Base-by-base conservation (phyloP, 2,888 invertebrate species). In the Gasteruption jaculator region DNA sequence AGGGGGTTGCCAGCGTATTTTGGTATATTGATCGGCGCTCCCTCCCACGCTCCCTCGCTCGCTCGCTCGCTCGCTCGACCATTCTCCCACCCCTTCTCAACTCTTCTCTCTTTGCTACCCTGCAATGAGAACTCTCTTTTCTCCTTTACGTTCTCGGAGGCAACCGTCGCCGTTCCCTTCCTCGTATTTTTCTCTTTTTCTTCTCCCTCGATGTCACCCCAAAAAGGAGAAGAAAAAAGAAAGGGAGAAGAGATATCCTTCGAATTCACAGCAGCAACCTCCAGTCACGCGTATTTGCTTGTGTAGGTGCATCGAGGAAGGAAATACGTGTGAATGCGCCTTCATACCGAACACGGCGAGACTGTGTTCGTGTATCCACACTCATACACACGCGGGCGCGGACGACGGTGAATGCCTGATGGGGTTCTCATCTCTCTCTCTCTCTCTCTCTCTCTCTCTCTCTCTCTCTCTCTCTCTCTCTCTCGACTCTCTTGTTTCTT, bases 11-110 rank as follows among this genome's bases (percentile, higher is more conserved):
- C 65, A 64, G 64, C 63, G 68, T 70, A 70, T 70, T 70, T 70
- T 69, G 69, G 68, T 69, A 69, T 70, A 70, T 70, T 70, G 69
- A 69, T 69, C 69, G 71, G 50, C 59, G 51, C 57, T 55, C 54
- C 53, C 49, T 58, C 54, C 54, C 52, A 48, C 50, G 45, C 33
- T 43, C 45, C 47, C 39, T 48, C 52, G 49, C 49, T 48, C 46
- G 49, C 41, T 33, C 39, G 16, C 22, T 30, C 43, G 36, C 50
- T 3, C 45, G 32, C 43, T 19, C 49, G 36, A 33, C 38, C 45
- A 43, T 45, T 32, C 32, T 24, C 43, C 48, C 47, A 46, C 50
- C 49, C 50, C 45, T 44, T 46, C 45, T 39, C 54, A 49, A 38
- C 50, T 38, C 46, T 51, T 44, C 36, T 43, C 35, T 40, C 49